These are phyloP conservation scores for Aporophyla nigra DNA, from an alignment of 2,888 invertebrate genomes.

Conservation along the genomic window DNA sequence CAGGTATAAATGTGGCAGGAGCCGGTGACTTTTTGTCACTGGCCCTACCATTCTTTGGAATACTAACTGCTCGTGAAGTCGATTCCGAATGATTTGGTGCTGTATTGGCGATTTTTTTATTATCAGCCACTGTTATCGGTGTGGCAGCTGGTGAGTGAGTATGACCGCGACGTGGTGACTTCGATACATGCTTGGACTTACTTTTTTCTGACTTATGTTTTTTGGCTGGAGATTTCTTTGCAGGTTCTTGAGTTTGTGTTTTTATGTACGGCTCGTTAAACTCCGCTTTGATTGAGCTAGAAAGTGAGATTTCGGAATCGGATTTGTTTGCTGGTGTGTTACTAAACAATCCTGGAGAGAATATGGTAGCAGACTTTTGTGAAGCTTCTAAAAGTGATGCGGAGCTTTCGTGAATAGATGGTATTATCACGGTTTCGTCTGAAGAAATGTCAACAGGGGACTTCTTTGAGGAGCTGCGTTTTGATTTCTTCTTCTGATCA, in stretches of 20 bases:
- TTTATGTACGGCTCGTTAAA: constrained; percentile 22
- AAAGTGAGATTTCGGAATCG: constrained; percentile 21
- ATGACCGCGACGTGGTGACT: neutral
- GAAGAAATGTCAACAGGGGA: neutral
- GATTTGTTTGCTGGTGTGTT: neutral
- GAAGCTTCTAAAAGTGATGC: neutral
- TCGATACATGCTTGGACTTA: neutral
- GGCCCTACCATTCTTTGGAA: neutral
- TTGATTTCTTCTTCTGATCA: constrained; percentile 12
- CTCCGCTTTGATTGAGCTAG: constrained; percentile 33
- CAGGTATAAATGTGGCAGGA: neutral
- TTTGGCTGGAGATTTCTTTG: neutral
- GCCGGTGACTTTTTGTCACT: neutral
- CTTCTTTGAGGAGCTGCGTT: neutral
- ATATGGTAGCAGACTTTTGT: neutral
- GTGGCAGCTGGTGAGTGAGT: neutral
- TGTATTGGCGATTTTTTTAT: neutral
- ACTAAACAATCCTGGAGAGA: neutral
- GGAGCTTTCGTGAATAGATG: neutral
- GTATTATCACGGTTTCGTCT: constrained; percentile 25
- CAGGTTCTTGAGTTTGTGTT: neutral
- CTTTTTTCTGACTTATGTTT: constrained; percentile 8
- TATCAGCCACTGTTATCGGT: neutral
- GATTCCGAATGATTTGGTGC: neutral
- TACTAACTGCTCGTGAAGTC: neutral